Percentiles rank a stretch among this genome's conserved stretches.
These are phyloP conservation scores for Enteromius unitaeniatus DNA, from an alignment of 2,797 vertebrate species.

Conservation along the genomic window DNA sequence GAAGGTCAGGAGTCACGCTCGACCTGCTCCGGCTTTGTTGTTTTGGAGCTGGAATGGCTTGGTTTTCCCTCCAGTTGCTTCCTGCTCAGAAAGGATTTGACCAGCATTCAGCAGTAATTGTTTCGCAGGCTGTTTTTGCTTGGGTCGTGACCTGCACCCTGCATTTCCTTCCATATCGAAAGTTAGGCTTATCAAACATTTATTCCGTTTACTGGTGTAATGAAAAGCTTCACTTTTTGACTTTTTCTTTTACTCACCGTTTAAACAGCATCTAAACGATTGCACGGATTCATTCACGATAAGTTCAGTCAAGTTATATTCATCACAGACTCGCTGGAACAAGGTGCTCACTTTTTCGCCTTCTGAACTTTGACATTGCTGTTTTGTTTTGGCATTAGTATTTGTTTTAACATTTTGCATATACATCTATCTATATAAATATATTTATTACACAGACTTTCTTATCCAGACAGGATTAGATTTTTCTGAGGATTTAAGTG, in stretches of 20 bases:
- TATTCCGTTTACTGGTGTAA: background rate
- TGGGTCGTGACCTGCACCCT: background rate
- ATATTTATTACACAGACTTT: too few species aligned
- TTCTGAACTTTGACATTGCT: background rate
- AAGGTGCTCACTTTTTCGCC: background rate
- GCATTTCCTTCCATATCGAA: background rate
- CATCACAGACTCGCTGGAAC: background rate
- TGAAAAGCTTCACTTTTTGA: background rate
- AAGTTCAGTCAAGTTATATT: background rate
- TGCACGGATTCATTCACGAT: background rate
- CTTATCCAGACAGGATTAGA: background rate
- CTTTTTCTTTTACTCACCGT: background rate
- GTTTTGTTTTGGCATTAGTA: background rate
- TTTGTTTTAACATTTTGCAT: too few species aligned
- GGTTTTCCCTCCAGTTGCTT: background rate
- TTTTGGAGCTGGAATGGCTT: slow-evolving; percentile 7
- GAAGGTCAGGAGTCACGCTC: slow-evolving; percentile 12
- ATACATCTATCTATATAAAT: too few species aligned
- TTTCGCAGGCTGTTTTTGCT: slow-evolving; percentile 13
- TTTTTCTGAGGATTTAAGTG: background rate
- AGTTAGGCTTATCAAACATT: background rate
- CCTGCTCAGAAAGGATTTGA: slow-evolving; percentile 1
- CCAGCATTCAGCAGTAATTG: slow-evolving; percentile 27
- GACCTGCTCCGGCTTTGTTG: background rate
- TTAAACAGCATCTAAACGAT: background rate